A percentile compares a stretch with the other conserved stretches of the same genome.
Conservation (phyloP, 2,797 vertebrate species). For the Falco berigora region DNA sequence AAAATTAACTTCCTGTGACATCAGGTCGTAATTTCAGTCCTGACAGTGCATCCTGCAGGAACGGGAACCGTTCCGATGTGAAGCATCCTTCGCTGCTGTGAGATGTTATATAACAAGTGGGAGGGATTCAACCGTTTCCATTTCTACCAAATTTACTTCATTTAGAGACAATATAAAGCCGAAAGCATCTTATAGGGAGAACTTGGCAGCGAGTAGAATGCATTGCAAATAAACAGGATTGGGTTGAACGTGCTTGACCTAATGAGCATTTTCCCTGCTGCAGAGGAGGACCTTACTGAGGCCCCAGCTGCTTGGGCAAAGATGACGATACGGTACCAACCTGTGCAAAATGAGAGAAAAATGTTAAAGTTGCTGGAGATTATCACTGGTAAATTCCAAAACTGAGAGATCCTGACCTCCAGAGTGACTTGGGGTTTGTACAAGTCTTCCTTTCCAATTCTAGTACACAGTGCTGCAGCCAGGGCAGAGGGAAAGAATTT, state of each 20-base stretch:
- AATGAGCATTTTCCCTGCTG: not conserved
- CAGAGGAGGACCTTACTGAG: no score
- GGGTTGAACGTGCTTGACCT: not conserved
- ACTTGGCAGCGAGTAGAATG: not conserved
- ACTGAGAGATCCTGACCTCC: not conserved
- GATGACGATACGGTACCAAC: no score
- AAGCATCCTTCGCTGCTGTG: not conserved
- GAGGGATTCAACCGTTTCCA: not conserved
- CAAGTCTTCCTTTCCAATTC: not conserved
- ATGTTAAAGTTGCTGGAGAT: not conserved
- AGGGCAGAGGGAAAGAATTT: not conserved
- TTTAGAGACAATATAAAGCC: not conserved
- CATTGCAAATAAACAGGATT: not conserved
- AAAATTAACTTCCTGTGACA: constrained; percentile 39
- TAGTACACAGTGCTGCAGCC: rapidly evolving
- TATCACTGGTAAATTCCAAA: not conserved
- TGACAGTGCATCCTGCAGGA: constrained; percentile 22
- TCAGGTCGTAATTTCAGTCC: not conserved
- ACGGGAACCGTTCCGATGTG: not conserved
- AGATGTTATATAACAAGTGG: not conserved
- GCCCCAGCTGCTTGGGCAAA: not conserved
- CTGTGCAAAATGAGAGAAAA: not conserved
- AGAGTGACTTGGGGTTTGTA: not conserved
- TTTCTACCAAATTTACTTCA: not conserved
- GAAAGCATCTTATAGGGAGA: rapidly evolving